Conservation (phyloP, 2,113 vertebrate species). For the Varanus salvator region DNA sequence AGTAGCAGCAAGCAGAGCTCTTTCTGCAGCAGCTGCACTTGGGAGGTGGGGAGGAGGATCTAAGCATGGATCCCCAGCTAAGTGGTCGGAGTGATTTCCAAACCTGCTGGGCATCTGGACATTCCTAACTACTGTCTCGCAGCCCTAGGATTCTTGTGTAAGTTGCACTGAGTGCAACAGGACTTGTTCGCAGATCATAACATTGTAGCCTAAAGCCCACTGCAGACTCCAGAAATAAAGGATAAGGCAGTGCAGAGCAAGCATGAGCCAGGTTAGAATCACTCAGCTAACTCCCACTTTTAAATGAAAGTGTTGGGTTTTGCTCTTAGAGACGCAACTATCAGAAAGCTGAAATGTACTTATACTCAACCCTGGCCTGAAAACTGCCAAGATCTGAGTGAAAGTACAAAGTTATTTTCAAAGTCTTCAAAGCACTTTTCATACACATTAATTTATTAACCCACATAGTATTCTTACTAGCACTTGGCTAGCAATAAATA, state of each 20-base stretch:
- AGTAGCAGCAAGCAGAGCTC: no score
- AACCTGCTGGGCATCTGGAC: no score
- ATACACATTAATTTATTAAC: slow-evolving; percentile 27
- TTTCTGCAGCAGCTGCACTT: no score
- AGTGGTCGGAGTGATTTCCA: no score
- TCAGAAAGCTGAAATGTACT: slow-evolving; percentile 18
- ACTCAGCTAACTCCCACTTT: neutral
- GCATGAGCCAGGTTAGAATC: neutral
- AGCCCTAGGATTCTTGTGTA: no score
- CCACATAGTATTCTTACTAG: slow-evolving; percentile 14
- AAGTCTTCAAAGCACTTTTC: neutral
- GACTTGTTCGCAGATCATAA: no score
- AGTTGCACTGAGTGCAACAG: no score
- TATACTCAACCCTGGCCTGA: neutral
- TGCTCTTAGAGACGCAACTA: neutral
- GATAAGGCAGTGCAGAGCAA: neutral
- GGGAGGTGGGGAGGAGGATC: no score
- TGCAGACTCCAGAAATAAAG: neutral
- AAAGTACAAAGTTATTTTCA: neutral
- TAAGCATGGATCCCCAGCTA: no score
- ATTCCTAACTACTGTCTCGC: no score
- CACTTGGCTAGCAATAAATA: slow-evolving; percentile 27
- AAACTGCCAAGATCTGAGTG: slow-evolving; percentile 17
- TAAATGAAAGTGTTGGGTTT: neutral
- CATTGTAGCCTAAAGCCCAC: neutral